Evolutionary conservation across 2,797 vertebrate genomes (phyloP).

Genomic region (Ataeniobius toweri): DNA sequence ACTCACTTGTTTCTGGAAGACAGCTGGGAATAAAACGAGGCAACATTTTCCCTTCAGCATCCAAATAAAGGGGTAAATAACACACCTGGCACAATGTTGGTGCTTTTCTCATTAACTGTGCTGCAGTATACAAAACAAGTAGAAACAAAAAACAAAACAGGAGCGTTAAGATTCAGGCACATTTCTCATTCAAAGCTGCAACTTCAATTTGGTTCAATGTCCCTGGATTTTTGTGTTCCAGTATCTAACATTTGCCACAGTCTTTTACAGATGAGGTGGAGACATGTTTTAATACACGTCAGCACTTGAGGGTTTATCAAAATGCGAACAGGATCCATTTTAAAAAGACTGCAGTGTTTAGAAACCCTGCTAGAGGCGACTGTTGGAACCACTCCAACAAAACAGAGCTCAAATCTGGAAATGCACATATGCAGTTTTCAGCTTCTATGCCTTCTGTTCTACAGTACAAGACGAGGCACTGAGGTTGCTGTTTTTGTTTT

Average conservation of each 20-base stretch:
- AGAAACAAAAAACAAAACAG: conserved; percentile 22
- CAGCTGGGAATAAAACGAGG: conserved; percentile 51
- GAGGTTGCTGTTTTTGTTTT: conserved; percentile 59
- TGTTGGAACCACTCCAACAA: conserved; percentile 39
- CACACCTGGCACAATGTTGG: conserved; percentile 70
- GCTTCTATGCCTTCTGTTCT: conserved; percentile 47
- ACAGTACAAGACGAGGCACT: conserved; percentile 87
- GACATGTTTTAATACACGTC: neutral
- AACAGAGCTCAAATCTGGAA: conserved; percentile 48
- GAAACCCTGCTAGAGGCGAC: conserved; percentile 21
- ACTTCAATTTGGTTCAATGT: conserved; percentile 27
- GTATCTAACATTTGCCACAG: conserved; percentile 44
- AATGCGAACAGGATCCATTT: neutral
- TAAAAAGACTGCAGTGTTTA: conserved; percentile 34
- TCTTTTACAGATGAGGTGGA: conserved; percentile 28
- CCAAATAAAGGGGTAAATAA: conserved; percentile 65
- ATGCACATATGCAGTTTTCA: conserved; percentile 26
- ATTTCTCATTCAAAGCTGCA: conserved; percentile 48
- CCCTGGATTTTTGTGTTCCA: conserved; percentile 31
- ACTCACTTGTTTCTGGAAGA: conserved; percentile 64
- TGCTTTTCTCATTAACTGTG: conserved; percentile 65
- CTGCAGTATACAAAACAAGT: conserved; percentile 61
- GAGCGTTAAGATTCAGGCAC: conserved; percentile 73
- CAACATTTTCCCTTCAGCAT: conserved; percentile 79
- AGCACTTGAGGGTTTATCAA: neutral